Evolutionary conservation across 2,113 vertebrate species (phyloP).

Genomic region (Apaloderma vittatum): DNA sequence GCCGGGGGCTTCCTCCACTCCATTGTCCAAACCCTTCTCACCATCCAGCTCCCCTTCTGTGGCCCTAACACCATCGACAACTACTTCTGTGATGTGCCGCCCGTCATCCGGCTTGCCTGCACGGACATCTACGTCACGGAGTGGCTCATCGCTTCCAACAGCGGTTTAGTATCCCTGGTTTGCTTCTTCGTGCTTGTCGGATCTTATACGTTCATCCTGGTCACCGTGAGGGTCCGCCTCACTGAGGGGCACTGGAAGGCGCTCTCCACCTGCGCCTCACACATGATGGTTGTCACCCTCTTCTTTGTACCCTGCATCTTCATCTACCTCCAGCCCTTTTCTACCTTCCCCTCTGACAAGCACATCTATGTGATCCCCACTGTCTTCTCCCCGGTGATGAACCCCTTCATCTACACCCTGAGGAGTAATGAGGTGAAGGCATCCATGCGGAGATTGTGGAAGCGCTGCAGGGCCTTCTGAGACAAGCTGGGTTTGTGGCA

Average conservation of each 20-base stretch:
- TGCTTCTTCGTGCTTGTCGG: slow-evolving; percentile 66
- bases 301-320: slow-evolving; percentile 57
- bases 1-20: slow-evolving; percentile 55
- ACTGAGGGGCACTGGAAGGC: background rate
- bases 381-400: background rate
- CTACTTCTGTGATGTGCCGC: slow-evolving; percentile 59
- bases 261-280: slow-evolving; percentile 61
- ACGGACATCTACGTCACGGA: background rate
- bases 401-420: slow-evolving; percentile 58
- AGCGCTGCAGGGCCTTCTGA: background rate
- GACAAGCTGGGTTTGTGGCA: background rate
- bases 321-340: slow-evolving; percentile 49
- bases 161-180: slow-evolving; percentile 43
- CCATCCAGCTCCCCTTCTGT: slow-evolving; percentile 17
- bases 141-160: slow-evolving; percentile 66
- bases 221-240: background rate
- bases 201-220: slow-evolving; percentile 53
- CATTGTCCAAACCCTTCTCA: background rate
- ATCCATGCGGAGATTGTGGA: background rate
- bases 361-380: background rate
- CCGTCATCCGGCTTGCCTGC: slow-evolving; percentile 54
- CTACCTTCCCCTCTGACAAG: background rate
- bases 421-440: slow-evolving; percentile 34
- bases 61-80: slow-evolving; percentile 39
- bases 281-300: slow-evolving; percentile 24